These are phyloP conservation scores for Hydraecia micacea DNA, from an alignment of 2,888 invertebrate genomes.

Conservation along the genomic window DNA sequence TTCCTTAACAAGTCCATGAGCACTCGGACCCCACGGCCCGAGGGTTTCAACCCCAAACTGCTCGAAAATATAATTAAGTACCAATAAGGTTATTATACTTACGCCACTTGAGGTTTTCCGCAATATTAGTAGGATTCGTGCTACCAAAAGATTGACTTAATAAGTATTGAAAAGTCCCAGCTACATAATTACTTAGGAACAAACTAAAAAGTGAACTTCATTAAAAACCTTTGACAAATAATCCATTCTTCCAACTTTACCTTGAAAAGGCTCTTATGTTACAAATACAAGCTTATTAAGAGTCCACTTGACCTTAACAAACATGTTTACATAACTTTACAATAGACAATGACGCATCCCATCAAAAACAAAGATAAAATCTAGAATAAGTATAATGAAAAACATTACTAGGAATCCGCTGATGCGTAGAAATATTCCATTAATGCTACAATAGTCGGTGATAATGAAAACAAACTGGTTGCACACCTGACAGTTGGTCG, in stretches of 20 bases:
- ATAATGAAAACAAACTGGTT: conserved; percentile 55
- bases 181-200: no score
- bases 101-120: no score
- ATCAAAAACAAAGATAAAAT: conserved; percentile 34
- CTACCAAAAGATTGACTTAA: neutral
- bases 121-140: neutral
- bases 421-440: conserved; percentile 42
- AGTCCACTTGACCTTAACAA: conserved; percentile 39
- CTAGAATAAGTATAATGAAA: conserved; percentile 37
- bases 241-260: conserved; percentile 13
- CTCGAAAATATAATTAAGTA: no score
- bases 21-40: no score
- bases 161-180: neutral
- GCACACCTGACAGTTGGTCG: conserved; percentile 45
- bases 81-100: no score
- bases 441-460: conserved; percentile 26
- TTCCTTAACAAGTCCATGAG: no score
- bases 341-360: conserved; percentile 14
- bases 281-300: conserved; percentile 17
- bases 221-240: neutral
- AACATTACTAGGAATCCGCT: conserved; percentile 38
- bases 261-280: conserved; percentile 2
- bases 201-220: conserved; percentile 3
- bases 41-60: no score
- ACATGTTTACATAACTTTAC: conserved; percentile 32